Evolutionary conservation across 2,113 vertebrate species (phyloP).

Genomic region (Colinus virginianus): DNA sequence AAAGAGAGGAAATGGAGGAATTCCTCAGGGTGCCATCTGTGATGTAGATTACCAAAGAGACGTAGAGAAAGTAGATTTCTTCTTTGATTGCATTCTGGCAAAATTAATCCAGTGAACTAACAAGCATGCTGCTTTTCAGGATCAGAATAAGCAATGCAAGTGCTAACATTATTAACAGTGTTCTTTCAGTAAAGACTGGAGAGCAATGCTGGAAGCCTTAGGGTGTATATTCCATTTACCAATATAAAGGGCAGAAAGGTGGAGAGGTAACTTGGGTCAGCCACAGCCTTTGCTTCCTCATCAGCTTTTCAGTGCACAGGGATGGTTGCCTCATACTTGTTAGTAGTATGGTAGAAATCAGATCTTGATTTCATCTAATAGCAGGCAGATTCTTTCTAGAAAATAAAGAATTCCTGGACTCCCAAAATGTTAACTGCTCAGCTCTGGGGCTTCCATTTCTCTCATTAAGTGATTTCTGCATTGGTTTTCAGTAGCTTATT

Average conservation of each 20-base stretch:
- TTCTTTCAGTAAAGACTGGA: background rate
- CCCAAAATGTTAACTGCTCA: background rate
- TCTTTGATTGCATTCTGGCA: no score
- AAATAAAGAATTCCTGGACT: background rate
- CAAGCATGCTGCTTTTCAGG: slow-evolving; percentile 8
- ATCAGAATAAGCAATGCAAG: slow-evolving; percentile 12
- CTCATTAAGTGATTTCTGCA: background rate
- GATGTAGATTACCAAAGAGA: slow-evolving; percentile 43
- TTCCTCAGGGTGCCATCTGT: slow-evolving; percentile 67
- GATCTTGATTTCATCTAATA: slow-evolving; percentile 78
- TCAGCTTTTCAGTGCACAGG: slow-evolving; percentile 75
- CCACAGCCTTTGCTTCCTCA: slow-evolving; percentile 76
- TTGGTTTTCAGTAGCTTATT: background rate
- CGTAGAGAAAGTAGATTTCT: slow-evolving; percentile 47
- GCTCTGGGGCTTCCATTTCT: background rate
- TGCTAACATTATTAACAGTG: slow-evolving; percentile 22
- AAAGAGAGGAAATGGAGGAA: slow-evolving; percentile 63
- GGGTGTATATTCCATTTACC: background rate
- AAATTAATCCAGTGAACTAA: slow-evolving; percentile 48
- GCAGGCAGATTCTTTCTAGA: slow-evolving; percentile 77
- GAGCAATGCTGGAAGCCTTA: background rate
- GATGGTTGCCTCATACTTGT: slow-evolving; percentile 79
- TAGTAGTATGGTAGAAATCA: slow-evolving; percentile 74
- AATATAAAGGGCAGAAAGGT: background rate
- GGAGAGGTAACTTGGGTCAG: slow-evolving; percentile 62